These are phyloP conservation scores for Tachina grossa DNA, from an alignment of 2,888 invertebrate genomes.

Conservation along the genomic window DNA sequence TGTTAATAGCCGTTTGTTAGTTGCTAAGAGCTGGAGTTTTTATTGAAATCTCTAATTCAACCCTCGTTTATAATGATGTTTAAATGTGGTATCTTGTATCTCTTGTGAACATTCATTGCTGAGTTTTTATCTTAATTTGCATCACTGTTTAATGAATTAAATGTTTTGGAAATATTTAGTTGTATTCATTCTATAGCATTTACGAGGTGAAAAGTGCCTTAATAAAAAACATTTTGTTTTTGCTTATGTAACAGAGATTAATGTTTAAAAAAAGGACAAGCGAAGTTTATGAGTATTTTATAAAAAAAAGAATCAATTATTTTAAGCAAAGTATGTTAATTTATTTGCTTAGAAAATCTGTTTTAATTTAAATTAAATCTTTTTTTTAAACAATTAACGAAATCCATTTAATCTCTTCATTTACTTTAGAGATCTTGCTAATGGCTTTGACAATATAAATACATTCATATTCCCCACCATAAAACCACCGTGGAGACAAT, in stretches of 20 bases:
- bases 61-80: slow-evolving; percentile 36
- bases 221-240: slow-evolving; percentile 62
- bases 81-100: neutral
- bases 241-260: slow-evolving; percentile 39
- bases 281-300: slow-evolving; percentile 16
- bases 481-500: slow-evolving; percentile 68
- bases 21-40: slow-evolving; percentile 44
- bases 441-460: slow-evolving; percentile 71
- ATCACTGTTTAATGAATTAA: slow-evolving; percentile 77
- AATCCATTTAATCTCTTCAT: slow-evolving; percentile 68
- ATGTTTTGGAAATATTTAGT: slow-evolving; percentile 76
- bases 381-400: slow-evolving; percentile 63
- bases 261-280: neutral
- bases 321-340: slow-evolving; percentile 29
- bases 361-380: slow-evolving; percentile 66
- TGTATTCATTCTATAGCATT: slow-evolving; percentile 29
- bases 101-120: slow-evolving; percentile 46
- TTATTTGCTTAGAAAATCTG: slow-evolving; percentile 56
- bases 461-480: slow-evolving; percentile 21
- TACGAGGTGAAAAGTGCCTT: slow-evolving; percentile 63
- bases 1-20: slow-evolving; percentile 65
- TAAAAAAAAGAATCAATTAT: slow-evolving; percentile 3
- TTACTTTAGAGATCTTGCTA: slow-evolving; percentile 69
- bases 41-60: slow-evolving; percentile 43
- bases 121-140: slow-evolving; percentile 74